Evolutionary conservation across 2,113 vertebrate species (phyloP).

Genomic region (human): GRCh38 chr14:97576501-97577000

Average conservation of each 20-base stretch:
- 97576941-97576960: neutral
- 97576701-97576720: neutral
- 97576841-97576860: neutral
- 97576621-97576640: neutral
- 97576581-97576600: neutral
- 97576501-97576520: neutral
- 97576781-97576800: neutral
- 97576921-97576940: neutral
- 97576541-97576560: neutral
- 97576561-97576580: neutral
- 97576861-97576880: neutral
- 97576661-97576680: neutral
- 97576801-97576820: neutral
- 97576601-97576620: neutral
- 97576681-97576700: neutral
- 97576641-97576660: neutral
- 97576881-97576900: neutral
- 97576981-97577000: neutral
- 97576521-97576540: neutral
- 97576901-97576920: neutral
- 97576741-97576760: neutral
- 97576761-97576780: neutral
- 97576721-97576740: neutral
- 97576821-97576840: neutral
- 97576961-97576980: neutral